A percentile compares a stretch with the other conserved stretches of the same genome.
phyloP scores from a whole-genome alignment of 2,113 vertebrate genomes.

The Heterochromis multidens region DNA sequence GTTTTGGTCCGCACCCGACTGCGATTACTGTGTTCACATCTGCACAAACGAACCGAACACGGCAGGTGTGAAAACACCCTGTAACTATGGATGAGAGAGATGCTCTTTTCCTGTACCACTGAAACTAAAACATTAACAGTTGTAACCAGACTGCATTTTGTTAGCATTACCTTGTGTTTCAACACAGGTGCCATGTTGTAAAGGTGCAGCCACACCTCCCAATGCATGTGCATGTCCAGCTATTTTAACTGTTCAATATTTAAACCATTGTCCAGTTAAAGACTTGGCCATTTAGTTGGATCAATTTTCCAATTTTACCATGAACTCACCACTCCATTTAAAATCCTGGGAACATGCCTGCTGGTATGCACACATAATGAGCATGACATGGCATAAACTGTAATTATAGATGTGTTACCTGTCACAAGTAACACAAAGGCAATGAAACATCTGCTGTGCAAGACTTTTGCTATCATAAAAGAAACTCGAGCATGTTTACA shows the following conservation, averaged over 20 bases:
- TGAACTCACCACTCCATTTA: not conserved
- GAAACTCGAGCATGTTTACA: no score
- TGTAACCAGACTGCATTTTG: no score
- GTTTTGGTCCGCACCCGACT: no score
- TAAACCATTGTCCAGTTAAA: not conserved
- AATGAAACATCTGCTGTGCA: not conserved
- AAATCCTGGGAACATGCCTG: not conserved
- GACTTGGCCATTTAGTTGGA: no score
- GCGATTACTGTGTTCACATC: no score
- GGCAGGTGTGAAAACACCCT: no score
- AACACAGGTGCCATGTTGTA: not conserved
- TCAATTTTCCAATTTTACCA: no score
- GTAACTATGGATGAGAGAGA: no score
- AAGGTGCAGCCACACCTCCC: not conserved
- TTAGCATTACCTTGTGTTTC: not conserved
- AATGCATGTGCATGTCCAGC: fast-evolving
- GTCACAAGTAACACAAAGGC: fast-evolving
- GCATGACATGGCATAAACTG: fast-evolving
- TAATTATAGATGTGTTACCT: fast-evolving
- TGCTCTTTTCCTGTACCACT: no score
- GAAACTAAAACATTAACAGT: no score
- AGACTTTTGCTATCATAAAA: not conserved
- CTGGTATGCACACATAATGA: not conserved
- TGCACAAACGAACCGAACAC: no score
- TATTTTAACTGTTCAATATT: fast-evolving